Base-by-base conservation (phyloP, 2,797 vertebrate genomes). In the Hypotaenidia philippensis region DNA sequence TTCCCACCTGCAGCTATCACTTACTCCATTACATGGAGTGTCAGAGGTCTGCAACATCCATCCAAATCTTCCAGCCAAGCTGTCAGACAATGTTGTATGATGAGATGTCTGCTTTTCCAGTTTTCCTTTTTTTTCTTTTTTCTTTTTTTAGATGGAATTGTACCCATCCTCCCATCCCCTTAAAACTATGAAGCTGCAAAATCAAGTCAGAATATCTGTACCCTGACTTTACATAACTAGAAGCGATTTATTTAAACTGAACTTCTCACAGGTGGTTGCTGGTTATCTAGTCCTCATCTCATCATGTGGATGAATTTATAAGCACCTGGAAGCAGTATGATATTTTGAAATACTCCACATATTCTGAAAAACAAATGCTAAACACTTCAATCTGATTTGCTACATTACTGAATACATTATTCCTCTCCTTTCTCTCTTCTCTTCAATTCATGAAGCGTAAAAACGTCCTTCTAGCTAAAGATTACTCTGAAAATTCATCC, bases 131-230 rank as follows among this genome's bases (percentile, higher is more conserved):
- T 49, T 66, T 21, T 45, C 21, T 60, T 63, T 63, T 2, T 15
- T 17, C 18, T 22, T 45, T 45, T 47, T 47, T 7, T 10, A 15
- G 57, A 34, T 40, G 17, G 6, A 70, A 85, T 50, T 27, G 9
- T 55, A 3, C 0, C 31, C 3, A 6, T 31, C 4, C 2, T 83
- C 9, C 15, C 4, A 34, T 29, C 3, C 6, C 17, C 4, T 72
- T 15, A 69, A 70, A 82, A 80, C 16, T 23, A 1, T 4, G 20
- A 63, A 60, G 9, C 7, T 71, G 31, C 27, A 55, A 91, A 91
- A 76, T 3, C 11, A 23, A 36, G 6, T 29, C 65, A 84, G 50
- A 49, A 38, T 87, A 13, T 41, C 13, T 44, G 4, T n/a, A 34
- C 27, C 1, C 20, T 92, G 26, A 57, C 12, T 79, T 75, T 50